These are phyloP conservation scores for Acronicta aceris DNA, from an alignment of 2,888 invertebrate species.

Conservation along the genomic window DNA sequence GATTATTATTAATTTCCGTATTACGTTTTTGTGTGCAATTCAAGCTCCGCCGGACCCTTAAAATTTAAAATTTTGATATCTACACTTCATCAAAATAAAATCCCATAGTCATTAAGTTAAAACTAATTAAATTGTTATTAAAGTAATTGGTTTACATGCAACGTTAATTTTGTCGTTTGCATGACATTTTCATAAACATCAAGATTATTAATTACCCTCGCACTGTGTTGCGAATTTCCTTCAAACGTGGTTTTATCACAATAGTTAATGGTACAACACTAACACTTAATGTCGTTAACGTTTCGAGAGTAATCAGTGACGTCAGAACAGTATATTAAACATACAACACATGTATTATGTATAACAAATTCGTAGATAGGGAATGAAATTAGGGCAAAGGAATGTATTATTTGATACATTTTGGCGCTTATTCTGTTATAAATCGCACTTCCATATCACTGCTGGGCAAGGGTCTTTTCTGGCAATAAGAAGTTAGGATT, in stretches of 20 bases:
- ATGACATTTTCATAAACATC: slow-evolving; percentile 6
- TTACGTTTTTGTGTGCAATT: too few relatives aligned
- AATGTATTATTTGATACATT: background rate
- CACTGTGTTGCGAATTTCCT: slow-evolving; percentile 12
- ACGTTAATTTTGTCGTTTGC: slow-evolving; percentile 5
- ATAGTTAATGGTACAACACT: slow-evolving; percentile 22
- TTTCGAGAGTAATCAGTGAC: slow-evolving; percentile 40
- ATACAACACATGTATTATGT: background rate
- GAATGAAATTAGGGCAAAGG: slow-evolving; percentile 6
- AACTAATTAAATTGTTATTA: slow-evolving; percentile 13
- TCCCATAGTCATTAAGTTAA: slow-evolving; percentile 9
- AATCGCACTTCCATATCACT: too few relatives aligned
- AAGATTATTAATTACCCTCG: slow-evolving; percentile 28
- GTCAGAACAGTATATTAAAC: slow-evolving; percentile 22
- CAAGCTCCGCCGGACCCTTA: too few relatives aligned
- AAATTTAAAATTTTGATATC: too few relatives aligned
- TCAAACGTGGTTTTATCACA: slow-evolving; percentile 6
- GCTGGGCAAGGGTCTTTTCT: too few relatives aligned
- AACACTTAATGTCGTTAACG: slow-evolving; percentile 20
- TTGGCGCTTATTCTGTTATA: too few relatives aligned
- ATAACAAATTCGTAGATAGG: background rate
- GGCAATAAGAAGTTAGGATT: too few relatives aligned
- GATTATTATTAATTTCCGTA: too few relatives aligned
- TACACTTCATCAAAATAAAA: slow-evolving; percentile 3
- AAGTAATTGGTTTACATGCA: slow-evolving; percentile 8